A percentile compares a stretch with the other conserved stretches of the same genome.
Conservation (phyloP, 2,888 invertebrate genomes). For the Nesidiocoris tenuis region DNA sequence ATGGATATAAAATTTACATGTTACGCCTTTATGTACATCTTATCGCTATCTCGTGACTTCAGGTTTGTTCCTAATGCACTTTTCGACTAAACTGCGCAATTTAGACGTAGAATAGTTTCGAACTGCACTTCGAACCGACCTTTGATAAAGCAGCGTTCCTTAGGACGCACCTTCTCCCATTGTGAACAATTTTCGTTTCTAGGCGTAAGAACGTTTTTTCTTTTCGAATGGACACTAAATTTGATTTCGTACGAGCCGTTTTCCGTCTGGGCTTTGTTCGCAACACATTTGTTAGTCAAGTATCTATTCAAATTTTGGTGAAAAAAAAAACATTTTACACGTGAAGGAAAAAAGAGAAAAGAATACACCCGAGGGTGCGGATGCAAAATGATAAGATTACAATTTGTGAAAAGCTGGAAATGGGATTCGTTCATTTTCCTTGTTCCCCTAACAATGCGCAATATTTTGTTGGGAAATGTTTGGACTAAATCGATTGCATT, state of each 20-base stretch:
- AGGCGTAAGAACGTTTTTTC: conserved; percentile 1
- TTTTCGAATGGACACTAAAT: not conserved
- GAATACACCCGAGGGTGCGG: not conserved
- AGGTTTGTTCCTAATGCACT: not conserved
- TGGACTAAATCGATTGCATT: too few relatives aligned
- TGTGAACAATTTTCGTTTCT: conserved; percentile 1
- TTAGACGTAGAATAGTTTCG: not conserved
- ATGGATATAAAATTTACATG: not conserved
- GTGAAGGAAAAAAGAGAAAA: not conserved
- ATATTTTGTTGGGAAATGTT: too few relatives aligned
- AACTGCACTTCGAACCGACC: not conserved
- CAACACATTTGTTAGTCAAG: not conserved
- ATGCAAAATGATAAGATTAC: not conserved
- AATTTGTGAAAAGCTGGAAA: not conserved
- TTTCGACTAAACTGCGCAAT: not conserved
- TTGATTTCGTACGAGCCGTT: not conserved
- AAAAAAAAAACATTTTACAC: not conserved
- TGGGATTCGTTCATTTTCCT: not conserved
- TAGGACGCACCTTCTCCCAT: conserved; percentile 10
- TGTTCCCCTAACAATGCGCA: not conserved
- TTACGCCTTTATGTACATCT: not conserved
- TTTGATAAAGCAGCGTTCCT: conserved; percentile 9
- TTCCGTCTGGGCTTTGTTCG: not conserved
- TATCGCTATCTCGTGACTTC: not conserved
- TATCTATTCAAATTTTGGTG: not conserved